Percentiles rank a stretch among this genome's conserved stretches.
Conservation (phyloP, 2,888 invertebrate species). For the Branchipolynoe longqiensis region DNA sequence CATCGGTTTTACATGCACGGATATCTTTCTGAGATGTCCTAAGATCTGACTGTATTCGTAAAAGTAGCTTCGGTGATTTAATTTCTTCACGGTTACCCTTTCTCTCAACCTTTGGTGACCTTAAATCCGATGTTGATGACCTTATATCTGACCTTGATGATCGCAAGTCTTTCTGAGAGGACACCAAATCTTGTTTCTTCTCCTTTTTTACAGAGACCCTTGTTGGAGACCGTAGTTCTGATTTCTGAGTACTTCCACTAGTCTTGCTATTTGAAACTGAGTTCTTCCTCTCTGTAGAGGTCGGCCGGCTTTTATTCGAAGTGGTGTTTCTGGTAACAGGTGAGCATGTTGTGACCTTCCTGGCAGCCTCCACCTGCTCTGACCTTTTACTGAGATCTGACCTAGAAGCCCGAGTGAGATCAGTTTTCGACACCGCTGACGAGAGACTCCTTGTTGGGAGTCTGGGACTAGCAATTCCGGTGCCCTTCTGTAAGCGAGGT, state of each 20-base stretch:
- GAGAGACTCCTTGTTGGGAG: not conserved
- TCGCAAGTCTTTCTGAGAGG: not conserved
- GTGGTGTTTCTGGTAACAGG: not conserved
- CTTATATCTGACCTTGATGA: slow-evolving; percentile 29
- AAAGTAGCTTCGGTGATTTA: slow-evolving; percentile 27
- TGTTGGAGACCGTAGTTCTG: slow-evolving; percentile 13
- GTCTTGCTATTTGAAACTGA: not conserved
- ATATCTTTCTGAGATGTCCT: slow-evolving; percentile 16
- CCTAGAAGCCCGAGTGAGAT: slow-evolving; percentile 22
- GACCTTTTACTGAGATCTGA: slow-evolving; percentile 37
- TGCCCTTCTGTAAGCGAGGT: slow-evolving; percentile 6
- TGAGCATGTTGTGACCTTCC: not conserved
- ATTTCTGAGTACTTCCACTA: not conserved
- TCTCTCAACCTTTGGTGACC: slow-evolving; percentile 4
- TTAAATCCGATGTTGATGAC: slow-evolving; percentile 26
- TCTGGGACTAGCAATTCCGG: slow-evolving; percentile 10
- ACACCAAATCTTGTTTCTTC: not conserved
- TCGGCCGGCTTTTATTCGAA: slow-evolving; percentile 1
- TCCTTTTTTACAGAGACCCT: not conserved
- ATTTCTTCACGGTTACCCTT: slow-evolving; percentile 7
- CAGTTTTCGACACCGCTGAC: slow-evolving; percentile 10
- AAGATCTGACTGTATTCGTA: not conserved
- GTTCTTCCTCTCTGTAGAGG: slow-evolving; percentile 21
- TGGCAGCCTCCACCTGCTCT: not conserved
- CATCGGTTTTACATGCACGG: not conserved